Conservation (phyloP, 2,797 vertebrate genomes). For the Crax fasciolata region DNA sequence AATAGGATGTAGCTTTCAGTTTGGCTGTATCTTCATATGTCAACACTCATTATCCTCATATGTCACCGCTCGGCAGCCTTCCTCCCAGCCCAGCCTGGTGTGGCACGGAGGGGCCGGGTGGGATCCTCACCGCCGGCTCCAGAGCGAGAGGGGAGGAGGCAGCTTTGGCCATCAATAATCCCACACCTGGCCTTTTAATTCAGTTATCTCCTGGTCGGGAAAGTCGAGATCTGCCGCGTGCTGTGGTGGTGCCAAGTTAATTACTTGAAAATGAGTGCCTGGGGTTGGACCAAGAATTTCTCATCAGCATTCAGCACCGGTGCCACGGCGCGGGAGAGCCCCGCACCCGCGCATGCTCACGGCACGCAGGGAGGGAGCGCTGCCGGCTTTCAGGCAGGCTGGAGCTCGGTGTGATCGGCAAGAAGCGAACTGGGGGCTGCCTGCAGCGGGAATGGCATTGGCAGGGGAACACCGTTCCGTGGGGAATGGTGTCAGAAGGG, state of each 20-base stretch:
- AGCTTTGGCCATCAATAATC: conserved; percentile 68
- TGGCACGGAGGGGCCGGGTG: neutral
- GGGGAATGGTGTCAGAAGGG: accelerated
- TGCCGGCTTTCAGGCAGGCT: neutral
- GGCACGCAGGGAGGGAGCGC: neutral
- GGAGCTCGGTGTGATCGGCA: neutral
- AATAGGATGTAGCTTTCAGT: conserved; percentile 85
- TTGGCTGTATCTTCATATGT: conserved; percentile 81
- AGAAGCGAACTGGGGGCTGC: accelerated
- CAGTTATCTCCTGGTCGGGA: conserved; percentile 65
- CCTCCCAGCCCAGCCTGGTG: neutral
- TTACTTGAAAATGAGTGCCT: conserved; percentile 77
- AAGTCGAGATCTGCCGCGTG: conserved; percentile 53
- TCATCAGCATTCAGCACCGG: conserved; percentile 75
- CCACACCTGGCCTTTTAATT: conserved; percentile 75
- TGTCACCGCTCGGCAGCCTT: neutral
- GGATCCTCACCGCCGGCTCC: conserved; percentile 1
- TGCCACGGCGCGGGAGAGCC: neutral
- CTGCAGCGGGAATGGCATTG: too few species aligned
- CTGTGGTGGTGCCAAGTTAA: conserved; percentile 74
- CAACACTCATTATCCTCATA: conserved; percentile 80
- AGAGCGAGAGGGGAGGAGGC: neutral
- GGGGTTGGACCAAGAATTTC: conserved; percentile 72
- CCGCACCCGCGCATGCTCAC: neutral
- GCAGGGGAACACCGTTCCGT: too few species aligned